A percentile compares a stretch with the other conserved stretches of the same genome.
Evolutionary conservation across 2,113 vertebrate species (phyloP).

Genomic region (human (Homo sapiens)): DNA sequence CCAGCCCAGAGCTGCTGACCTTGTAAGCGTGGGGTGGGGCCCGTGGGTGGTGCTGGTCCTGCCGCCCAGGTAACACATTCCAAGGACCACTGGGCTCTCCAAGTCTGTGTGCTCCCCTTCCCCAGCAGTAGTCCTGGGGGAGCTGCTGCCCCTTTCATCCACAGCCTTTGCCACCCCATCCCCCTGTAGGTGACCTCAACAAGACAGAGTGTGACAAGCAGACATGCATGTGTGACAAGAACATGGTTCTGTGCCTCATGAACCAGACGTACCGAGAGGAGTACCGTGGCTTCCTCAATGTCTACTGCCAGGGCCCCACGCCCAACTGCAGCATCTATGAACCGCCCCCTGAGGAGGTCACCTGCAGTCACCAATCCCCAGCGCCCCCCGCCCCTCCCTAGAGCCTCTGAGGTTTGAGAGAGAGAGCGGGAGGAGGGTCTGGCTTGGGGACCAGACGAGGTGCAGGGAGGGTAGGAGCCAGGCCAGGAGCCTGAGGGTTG

Average conservation of each 20-base stretch:
- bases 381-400: background rate
- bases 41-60: accelerated
- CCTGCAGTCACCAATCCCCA: background rate
- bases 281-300: slow-evolving; percentile 49
- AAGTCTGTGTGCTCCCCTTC: accelerated
- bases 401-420: background rate
- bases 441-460: background rate
- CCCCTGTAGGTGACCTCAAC: slow-evolving; percentile 59
- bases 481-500: background rate
- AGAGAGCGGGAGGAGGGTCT: background rate
- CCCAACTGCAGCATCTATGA: slow-evolving; percentile 71
- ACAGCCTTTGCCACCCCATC: background rate
- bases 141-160: background rate
- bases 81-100: background rate
- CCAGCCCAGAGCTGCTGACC: background rate
- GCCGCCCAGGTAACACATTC: accelerated
- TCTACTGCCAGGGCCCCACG: slow-evolving; percentile 50
- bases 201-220: slow-evolving; percentile 62
- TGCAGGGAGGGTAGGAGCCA: background rate
- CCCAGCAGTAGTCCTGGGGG: background rate
- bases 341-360: background rate
- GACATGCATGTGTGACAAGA: slow-evolving; percentile 67
- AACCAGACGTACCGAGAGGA: background rate
- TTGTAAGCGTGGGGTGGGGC: background rate
- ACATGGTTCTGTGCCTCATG: slow-evolving; percentile 58